Evolutionary conservation across 2,113 vertebrate species (phyloP).

Genomic region (Phoxinus phoxinus): DNA sequence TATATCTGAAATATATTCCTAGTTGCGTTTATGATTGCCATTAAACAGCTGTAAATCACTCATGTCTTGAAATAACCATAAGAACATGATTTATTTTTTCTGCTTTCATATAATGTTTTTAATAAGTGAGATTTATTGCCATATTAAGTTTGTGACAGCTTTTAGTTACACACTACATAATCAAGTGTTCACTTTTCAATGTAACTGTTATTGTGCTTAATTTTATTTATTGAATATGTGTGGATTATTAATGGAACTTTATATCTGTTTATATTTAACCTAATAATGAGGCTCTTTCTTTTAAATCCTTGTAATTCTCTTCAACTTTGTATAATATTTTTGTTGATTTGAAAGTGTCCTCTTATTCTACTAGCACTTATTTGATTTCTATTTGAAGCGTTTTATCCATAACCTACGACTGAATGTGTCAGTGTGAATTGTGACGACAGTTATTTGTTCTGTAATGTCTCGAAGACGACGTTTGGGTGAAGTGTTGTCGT

Average conservation of each 20-base stretch:
- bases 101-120: not conserved
- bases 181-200: not conserved
- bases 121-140: not conserved
- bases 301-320: conserved; percentile 17
- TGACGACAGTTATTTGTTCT: conserved; percentile 46
- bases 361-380: conserved; percentile 15
- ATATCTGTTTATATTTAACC: conserved; percentile 18
- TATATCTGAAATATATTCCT: conserved; percentile 3
- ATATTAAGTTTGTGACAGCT: not conserved
- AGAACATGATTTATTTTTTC: not conserved
- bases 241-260: not conserved
- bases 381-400: conserved; percentile 7
- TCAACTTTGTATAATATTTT: conserved; percentile 13
- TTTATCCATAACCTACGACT: not conserved
- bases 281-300: not conserved
- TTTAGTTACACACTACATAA: not conserved
- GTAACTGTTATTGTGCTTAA: not conserved
- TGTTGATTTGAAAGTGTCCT: conserved; percentile 7
- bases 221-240: conserved; percentile 2
- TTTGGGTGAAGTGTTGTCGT: conserved; percentile 59
- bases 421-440: conserved; percentile 15
- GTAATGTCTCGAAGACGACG: conserved; percentile 36
- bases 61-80: not conserved
- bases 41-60: not conserved
- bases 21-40: not conserved